Conservation (phyloP, 2,797 vertebrate genomes). For the Melanotaenia parkinsoni region DNA sequence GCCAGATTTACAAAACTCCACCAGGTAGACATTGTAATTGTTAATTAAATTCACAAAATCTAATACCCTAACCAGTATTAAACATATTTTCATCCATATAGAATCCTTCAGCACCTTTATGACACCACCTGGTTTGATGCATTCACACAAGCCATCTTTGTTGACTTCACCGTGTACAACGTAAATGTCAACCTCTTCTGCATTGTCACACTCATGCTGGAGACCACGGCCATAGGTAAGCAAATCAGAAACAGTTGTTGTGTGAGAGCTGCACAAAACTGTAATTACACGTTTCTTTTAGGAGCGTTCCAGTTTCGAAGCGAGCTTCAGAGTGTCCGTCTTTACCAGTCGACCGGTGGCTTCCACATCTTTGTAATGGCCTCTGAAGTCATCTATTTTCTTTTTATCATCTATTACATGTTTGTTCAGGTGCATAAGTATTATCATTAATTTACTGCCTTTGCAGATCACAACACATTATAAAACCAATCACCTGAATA, state of each 20-base stretch:
- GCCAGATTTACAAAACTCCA: constrained; percentile 82
- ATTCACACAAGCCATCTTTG: constrained; percentile 91
- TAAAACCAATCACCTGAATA: background rate
- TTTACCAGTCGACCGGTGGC: constrained; percentile 90
- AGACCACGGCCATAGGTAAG: constrained; percentile 90
- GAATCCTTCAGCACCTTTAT: constrained; percentile 89
- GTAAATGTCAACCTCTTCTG: constrained; percentile 97
- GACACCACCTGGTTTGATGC: constrained; percentile 90
- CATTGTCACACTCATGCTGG: constrained; percentile 89
- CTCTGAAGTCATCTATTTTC: constrained; percentile 91
- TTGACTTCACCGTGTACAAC: constrained; percentile 96
- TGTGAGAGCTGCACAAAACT: constrained; percentile 6
- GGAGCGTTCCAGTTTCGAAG: constrained; percentile 89
- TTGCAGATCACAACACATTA: no score
- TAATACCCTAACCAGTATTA: background rate
- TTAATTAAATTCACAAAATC: background rate
- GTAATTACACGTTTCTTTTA: constrained; percentile 57
- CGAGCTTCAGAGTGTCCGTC: constrained; percentile 88
- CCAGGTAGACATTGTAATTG: constrained; percentile 78
- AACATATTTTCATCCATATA: constrained; percentile 55
- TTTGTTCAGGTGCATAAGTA: constrained; percentile 84
- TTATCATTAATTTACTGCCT: background rate
- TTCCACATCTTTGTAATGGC: constrained; percentile 92
- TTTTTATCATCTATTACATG: constrained; percentile 96
- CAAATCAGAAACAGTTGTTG: background rate